phyloP scores from a whole-genome alignment of 92 coral and sea anemone genomes.

The Epizoanthus illoricatus region DNA sequence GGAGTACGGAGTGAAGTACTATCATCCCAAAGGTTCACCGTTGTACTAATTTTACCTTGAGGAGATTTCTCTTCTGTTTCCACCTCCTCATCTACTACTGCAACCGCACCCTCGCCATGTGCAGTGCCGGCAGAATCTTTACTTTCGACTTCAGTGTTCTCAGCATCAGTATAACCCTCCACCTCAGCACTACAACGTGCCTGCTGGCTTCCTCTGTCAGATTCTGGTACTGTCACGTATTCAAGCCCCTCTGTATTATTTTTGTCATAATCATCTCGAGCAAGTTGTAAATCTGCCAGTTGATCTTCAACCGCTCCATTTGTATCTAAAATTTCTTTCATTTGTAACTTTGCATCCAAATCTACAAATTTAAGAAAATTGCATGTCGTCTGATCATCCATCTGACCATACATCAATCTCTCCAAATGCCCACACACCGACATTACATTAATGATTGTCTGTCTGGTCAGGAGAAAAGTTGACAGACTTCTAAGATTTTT shows the following conservation, averaged over 20 bases:
- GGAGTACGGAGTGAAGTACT: neutral
- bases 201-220: neutral
- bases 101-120: neutral
- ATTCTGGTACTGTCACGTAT: neutral
- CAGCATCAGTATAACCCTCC: neutral
- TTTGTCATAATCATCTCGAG: neutral
- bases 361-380: neutral
- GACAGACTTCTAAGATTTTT: too few species aligned
- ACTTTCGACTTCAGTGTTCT: neutral
- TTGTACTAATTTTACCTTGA: conserved; percentile 2
- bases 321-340: neutral
- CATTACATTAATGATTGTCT: too few species aligned
- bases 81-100: neutral
- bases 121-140: neutral
- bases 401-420: too few species aligned
- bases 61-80: conserved; percentile 1
- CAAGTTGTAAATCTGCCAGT: neutral
- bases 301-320: neutral
- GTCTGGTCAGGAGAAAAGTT: too few species aligned
- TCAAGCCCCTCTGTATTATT: neutral
- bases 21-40: neutral
- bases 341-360: neutral
- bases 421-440: too few species aligned
- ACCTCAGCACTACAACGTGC: neutral
- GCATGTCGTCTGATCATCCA: too few species aligned